Percentiles rank a stretch among this genome's conserved stretches.
Evolutionary conservation across 2,888 invertebrate species (phyloP).

Genomic region (Flexamia atlantica): DNA sequence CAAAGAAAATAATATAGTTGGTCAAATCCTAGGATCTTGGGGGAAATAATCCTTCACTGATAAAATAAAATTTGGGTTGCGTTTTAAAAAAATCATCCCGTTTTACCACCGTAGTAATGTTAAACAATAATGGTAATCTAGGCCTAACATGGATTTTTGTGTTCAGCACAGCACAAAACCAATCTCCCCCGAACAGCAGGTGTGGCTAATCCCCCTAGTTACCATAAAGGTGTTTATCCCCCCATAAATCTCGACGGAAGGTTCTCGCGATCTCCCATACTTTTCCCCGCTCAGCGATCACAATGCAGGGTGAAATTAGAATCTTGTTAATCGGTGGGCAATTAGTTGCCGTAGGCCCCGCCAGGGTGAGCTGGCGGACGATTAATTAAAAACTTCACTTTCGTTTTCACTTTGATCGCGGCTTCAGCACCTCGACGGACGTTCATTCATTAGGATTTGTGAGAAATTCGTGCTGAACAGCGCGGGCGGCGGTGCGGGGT

Average conservation of each 20-base stretch:
- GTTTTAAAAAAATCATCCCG: no score
- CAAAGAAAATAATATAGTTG: no score
- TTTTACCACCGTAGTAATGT: no score
- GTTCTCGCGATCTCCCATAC: not conserved
- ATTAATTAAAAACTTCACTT: slow-evolving; percentile 40
- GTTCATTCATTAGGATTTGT: not conserved
- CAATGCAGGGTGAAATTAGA: not conserved
- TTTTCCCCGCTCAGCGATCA: not conserved
- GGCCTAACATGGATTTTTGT: no score
- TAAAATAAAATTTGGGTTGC: no score
- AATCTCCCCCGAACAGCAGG: not conserved
- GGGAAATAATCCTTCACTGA: no score
- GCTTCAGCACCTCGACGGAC: not conserved
- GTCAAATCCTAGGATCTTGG: no score
- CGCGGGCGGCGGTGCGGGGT: not conserved
- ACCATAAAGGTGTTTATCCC: not conserved
- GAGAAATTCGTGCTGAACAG: not conserved
- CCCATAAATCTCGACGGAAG: not conserved
- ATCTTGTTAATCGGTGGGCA: not conserved
- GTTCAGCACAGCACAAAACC: no score
- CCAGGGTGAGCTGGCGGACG: not conserved
- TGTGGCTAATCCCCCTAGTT: not conserved
- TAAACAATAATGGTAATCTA: no score
- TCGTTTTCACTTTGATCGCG: not conserved
- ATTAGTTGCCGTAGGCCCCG: not conserved